Evolutionary conservation across 1,140 invertebrate species (phyloP), one percentile per base, ranked within the genome.

Genomic region (Parasteatoda tepidariorum): DNA sequence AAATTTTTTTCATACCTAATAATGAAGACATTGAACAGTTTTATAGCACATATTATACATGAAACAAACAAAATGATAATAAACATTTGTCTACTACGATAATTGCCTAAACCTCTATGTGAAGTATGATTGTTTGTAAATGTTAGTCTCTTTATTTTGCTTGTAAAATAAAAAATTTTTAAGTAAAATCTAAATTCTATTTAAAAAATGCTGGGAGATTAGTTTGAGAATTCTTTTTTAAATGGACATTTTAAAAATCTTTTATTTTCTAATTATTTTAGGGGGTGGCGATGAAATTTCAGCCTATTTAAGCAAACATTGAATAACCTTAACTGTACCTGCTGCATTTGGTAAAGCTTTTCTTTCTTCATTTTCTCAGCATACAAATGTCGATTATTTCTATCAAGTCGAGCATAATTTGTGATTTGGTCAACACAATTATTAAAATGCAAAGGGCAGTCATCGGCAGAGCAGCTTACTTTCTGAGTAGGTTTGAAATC

Each of bases 361-460:
- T 83, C 70, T 28, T 74, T 83, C n/a, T 70, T 73, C 26, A 61
- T 24, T 34, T 73, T 83, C 34, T 83, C 81, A 18, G 41, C 81
- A 48, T 38, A 33, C n/a, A 62, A 48, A 18, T 55, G 59, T 3
- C 70, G 22, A 15, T 73, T 73, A 24, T 83, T 70, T 28, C 59
- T 74, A 34, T 83, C 81, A 54, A 83, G 68, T 0, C 70, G 24
- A 7, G 81, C 70, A 31, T 83, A 83, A 26, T 74, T 83, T 11
- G 81, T 83, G 28, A 83, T 83, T 24, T 83, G 81, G 15, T 83
- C 81, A 11, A 83, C 81, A 55, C 81, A 64, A 26, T 83, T 83
- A 38, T 83, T 83, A 34, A 83, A 83, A 57, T 83, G 81, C 18
- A 83, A 33, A 30, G 81, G 81, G n/a, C 81, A 83, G 33, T 83